phyloP scores from a whole-genome alignment of 2,113 vertebrate species.

The Amphiprion percula region DNA sequence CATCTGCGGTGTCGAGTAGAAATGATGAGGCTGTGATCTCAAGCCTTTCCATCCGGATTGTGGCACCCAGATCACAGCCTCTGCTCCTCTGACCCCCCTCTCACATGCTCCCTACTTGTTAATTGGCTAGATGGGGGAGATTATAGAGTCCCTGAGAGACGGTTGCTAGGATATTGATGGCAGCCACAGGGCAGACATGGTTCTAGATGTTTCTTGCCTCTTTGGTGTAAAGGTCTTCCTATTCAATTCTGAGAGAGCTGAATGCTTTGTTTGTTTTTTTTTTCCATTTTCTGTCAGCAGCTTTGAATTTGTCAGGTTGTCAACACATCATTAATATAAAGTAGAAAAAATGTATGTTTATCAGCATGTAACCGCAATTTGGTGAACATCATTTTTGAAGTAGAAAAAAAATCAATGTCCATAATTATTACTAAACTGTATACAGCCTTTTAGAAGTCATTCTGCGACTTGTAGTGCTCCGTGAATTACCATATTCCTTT shows the following conservation, averaged over 20 bases:
- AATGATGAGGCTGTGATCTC: slow-evolving; percentile 55
- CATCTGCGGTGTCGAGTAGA: slow-evolving; percentile 46
- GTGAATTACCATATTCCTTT: slow-evolving; percentile 34
- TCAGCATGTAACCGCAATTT: not conserved
- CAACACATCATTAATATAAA: not conserved
- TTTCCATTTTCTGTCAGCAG: not conserved
- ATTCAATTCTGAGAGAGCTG: slow-evolving; percentile 38
- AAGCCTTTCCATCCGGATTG: slow-evolving; percentile 7
- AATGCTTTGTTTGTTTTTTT: not conserved
- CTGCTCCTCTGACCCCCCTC: slow-evolving; percentile 9
- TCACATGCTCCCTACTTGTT: slow-evolving; percentile 48
- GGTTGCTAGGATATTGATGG: slow-evolving; percentile 72
- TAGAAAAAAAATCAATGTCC: slow-evolving; percentile 18
- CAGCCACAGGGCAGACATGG: slow-evolving; percentile 40
- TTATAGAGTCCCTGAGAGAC: slow-evolving; percentile 61
- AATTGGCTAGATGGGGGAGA: slow-evolving; percentile 75
- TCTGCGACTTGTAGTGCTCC: not conserved
- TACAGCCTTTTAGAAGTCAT: slow-evolving; percentile 1
- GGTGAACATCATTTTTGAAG: slow-evolving; percentile 5
- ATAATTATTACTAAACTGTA: slow-evolving; percentile 13
- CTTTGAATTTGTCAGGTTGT: slow-evolving; percentile 3
- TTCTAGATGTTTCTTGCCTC: slow-evolving; percentile 42
- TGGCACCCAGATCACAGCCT: slow-evolving; percentile 16
- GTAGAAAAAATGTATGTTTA: not conserved
- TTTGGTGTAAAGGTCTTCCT: slow-evolving; percentile 46